Evolutionary conservation across 2,113 vertebrate genomes (phyloP).

Genomic region (Toxotes jaculatrix): DNA sequence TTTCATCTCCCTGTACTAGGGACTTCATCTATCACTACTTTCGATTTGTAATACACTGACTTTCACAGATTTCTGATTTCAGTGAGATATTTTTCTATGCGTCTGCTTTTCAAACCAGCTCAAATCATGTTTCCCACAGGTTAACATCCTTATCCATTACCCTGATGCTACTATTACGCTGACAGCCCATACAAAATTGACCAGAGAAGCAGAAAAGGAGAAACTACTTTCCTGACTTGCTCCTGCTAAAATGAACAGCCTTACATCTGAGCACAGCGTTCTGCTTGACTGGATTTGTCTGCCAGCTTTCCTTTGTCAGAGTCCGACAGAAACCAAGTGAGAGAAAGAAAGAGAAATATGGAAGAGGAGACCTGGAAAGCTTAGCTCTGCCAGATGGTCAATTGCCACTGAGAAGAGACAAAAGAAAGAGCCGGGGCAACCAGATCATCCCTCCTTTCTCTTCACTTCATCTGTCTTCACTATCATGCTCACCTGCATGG

Average conservation of each 20-base stretch:
- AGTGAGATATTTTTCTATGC: neutral
- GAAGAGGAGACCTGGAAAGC: slow-evolving; percentile 38
- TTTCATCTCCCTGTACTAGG: neutral
- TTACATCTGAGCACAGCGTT: slow-evolving; percentile 70
- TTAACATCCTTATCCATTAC: slow-evolving; percentile 56
- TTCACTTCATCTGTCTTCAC: slow-evolving; percentile 40
- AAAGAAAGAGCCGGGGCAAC: slow-evolving; percentile 42
- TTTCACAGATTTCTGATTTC: neutral
- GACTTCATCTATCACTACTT: neutral
- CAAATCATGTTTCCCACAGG: slow-evolving; percentile 18
- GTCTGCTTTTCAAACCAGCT: neutral
- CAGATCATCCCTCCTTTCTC: slow-evolving; percentile 29
- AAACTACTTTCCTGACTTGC: slow-evolving; percentile 49
- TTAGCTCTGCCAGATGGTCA: slow-evolving; percentile 64
- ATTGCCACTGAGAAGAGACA: slow-evolving; percentile 53
- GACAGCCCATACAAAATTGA: slow-evolving; percentile 44
- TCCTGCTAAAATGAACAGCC: slow-evolving; percentile 59
- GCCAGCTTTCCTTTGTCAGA: slow-evolving; percentile 64
- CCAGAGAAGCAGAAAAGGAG: slow-evolving; percentile 49
- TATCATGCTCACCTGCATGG: slow-evolving; percentile 28
- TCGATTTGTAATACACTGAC: slow-evolving; percentile 1
- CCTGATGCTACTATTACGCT: slow-evolving; percentile 11
- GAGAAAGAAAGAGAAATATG: slow-evolving; percentile 48
- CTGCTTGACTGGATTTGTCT: slow-evolving; percentile 72
- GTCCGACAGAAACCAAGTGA: slow-evolving; percentile 39